Conservation (phyloP, 53 echinoderm and acorn worm species). For the Zoroaster sp. region DNA sequence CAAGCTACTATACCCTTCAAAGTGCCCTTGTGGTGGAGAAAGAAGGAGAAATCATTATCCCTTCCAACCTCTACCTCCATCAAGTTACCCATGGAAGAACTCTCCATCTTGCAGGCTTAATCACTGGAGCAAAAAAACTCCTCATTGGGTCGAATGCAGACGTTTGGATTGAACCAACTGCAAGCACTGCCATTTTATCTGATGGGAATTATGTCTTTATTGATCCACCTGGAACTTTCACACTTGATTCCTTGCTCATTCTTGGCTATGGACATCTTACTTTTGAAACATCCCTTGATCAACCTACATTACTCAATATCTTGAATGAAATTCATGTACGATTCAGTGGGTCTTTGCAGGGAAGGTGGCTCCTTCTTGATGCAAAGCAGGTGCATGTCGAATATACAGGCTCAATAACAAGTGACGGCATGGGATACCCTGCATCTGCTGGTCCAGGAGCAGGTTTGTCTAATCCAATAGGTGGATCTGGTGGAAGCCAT, state of each 20-base stretch:
- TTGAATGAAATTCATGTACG: conserved; percentile 58
- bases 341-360: conserved; percentile 56
- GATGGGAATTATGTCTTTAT: conserved; percentile 50
- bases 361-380: conserved; percentile 63
- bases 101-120: conserved; percentile 66
- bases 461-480: conserved; percentile 35
- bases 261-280: conserved; percentile 64
- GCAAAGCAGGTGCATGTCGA: conserved; percentile 65
- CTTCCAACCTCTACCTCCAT: conserved; percentile 67
- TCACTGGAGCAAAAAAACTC: conserved; percentile 70
- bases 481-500: conserved; percentile 82
- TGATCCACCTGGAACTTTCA: conserved; percentile 75
- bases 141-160: conserved; percentile 65
- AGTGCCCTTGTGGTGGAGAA: conserved; percentile 77
- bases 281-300: conserved; percentile 27
- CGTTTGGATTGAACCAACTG: conserved; percentile 51
- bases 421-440: conserved; percentile 68
- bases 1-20: conserved; percentile 58
- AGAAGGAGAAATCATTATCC: conserved; percentile 69
- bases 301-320: conserved; percentile 48
- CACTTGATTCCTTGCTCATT: conserved; percentile 63
- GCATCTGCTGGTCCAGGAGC: conserved; percentile 67
- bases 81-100: conserved; percentile 13
- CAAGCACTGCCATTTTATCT: conserved; percentile 70
- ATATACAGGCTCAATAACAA: conserved; percentile 63